Evolutionary conservation across 2,888 invertebrate species (phyloP).

Genomic region (Spatulosminthurus flaviceps): DNA sequence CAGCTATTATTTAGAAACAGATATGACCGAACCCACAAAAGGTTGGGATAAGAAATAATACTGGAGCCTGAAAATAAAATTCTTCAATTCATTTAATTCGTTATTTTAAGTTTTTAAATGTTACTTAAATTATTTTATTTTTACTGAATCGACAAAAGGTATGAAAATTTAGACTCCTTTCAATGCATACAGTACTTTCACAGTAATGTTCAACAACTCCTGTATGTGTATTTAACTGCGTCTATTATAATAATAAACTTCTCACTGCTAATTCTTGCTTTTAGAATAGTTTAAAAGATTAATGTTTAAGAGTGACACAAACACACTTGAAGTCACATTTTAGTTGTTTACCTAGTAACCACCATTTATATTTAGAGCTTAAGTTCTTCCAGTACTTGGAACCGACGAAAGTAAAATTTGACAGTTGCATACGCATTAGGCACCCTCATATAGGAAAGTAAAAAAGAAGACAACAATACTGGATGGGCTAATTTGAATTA

Average conservation of each 20-base stretch:
- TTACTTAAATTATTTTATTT: slow-evolving; percentile 4
- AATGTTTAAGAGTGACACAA: background rate
- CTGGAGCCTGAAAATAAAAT: background rate
- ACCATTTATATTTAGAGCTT: background rate
- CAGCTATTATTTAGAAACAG: too few relatives aligned
- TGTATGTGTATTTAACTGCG: background rate
- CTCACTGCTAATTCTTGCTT: background rate
- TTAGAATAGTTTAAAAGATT: background rate
- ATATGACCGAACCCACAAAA: too few relatives aligned
- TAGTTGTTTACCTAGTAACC: background rate
- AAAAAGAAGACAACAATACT: background rate
- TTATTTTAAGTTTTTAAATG: slow-evolving; percentile 1
- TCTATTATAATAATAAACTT: slow-evolving; percentile 5
- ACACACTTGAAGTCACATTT: background rate
- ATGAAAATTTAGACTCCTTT: slow-evolving; percentile 8
- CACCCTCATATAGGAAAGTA: background rate
- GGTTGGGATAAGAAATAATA: background rate
- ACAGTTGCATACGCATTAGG: background rate
- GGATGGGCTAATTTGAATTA: background rate
- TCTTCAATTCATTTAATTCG: background rate
- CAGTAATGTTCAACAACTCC: background rate
- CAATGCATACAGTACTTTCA: background rate
- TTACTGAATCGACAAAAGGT: slow-evolving; percentile 9
- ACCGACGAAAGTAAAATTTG: background rate
- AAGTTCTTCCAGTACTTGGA: background rate